Evolutionary conservation across 2,888 invertebrate species (phyloP).

Genomic region (Thalpophila matura): DNA sequence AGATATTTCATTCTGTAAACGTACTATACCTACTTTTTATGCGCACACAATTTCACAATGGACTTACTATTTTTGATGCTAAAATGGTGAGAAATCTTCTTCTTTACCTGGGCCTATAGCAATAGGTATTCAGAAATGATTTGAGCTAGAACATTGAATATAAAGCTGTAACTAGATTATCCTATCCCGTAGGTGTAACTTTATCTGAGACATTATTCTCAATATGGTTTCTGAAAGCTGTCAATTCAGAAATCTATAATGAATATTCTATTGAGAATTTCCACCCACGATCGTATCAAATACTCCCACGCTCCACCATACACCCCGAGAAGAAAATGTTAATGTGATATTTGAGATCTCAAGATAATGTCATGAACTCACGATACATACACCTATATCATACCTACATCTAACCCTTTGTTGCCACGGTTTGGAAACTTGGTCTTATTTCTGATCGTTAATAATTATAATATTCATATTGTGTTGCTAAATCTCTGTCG

Average conservation of each 20-base stretch:
- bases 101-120: no score
- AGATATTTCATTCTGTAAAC: no score
- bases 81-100: no score
- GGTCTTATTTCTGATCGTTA: background rate
- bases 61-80: no score
- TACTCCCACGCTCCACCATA: constrained; percentile 3
- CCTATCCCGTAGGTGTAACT: background rate
- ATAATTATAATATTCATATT: no score
- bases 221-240: constrained; percentile 1
- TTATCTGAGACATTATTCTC: no score
- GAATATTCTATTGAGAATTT: background rate
- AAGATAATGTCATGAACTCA: background rate
- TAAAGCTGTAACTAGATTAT: background rate
- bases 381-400: constrained; percentile 7
- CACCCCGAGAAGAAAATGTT: background rate
- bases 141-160: no score
- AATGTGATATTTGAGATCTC: background rate
- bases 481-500: no score
- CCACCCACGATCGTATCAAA: constrained; percentile 1
- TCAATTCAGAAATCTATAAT: constrained; percentile 8
- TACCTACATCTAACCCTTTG: background rate
- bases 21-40: no score
- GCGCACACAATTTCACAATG: no score
- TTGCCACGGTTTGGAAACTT: background rate
- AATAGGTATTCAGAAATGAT: no score